Conservation (phyloP, 2,888 invertebrate species). For the Corbicula japonica region DNA sequence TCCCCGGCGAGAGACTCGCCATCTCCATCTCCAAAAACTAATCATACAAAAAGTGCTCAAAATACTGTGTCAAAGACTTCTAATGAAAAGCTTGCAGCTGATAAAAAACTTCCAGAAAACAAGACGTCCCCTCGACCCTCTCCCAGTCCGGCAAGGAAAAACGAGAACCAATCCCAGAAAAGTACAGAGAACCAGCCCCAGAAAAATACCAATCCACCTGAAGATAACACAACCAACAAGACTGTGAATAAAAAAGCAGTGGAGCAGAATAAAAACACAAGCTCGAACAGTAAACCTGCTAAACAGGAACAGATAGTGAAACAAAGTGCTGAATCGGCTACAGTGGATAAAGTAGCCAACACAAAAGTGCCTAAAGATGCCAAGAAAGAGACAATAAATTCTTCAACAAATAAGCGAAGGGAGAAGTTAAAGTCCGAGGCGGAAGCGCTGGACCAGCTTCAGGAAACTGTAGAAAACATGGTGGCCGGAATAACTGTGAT, state of each 20-base stretch:
- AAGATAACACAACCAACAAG: conserved; percentile 28
- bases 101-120: conserved; percentile 17
- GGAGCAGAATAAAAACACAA: conserved; percentile 8
- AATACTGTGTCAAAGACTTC: conserved; percentile 21
- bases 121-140: conserved; percentile 6
- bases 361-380: conserved; percentile 37
- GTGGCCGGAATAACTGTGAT: conserved; percentile 91
- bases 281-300: conserved; percentile 21
- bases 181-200: no score
- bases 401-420: conserved; percentile 33
- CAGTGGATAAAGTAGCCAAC: conserved; percentile 18
- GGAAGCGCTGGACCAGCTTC: conserved; percentile 78
- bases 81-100: conserved; percentile 35
- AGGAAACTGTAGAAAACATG: conserved; percentile 90
- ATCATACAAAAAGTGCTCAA: conserved; percentile 58
- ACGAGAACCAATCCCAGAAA: no score
- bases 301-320: conserved; percentile 12
- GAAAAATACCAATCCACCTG: conserved; percentile 32
- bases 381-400: conserved; percentile 13
- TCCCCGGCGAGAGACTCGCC: conserved; percentile 9
- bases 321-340: conserved; percentile 8
- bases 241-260: conserved; percentile 23
- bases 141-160: conserved; percentile 21
- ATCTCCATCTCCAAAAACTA: conserved; percentile 14
- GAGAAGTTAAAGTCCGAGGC: conserved; percentile 69